Evolutionary conservation across 2,888 invertebrate genomes (phyloP).

Genomic region (Tolmerus cingulatus): DNA sequence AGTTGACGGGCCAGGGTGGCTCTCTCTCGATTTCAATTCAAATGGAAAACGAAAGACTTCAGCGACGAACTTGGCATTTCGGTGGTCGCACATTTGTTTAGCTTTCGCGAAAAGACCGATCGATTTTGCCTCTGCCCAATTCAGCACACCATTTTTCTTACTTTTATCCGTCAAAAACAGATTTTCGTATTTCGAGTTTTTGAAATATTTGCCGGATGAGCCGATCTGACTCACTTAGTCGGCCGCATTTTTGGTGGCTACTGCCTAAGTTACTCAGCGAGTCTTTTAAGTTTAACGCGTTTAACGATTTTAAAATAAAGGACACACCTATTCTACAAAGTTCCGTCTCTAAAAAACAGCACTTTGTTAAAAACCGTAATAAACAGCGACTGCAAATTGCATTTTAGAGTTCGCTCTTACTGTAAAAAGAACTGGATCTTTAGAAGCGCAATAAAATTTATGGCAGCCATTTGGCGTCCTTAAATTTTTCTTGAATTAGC

Average conservation of each 20-base stretch:
- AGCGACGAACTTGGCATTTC: slow-evolving; percentile 37
- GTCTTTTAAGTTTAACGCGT: neutral
- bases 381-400: neutral
- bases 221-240: neutral
- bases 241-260: neutral
- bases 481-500: neutral
- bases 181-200: neutral
- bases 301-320: slow-evolving; percentile 1
- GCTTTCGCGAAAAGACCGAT: neutral
- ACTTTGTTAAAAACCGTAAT: slow-evolving; percentile 1
- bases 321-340: neutral
- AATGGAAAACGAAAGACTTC: slow-evolving; percentile 34
- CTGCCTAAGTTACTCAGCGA: neutral
- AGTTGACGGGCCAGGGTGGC: neutral
- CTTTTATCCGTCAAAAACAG: neutral
- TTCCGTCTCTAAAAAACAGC: neutral
- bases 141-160: neutral
- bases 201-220: neutral
- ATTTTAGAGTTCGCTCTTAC: neutral
- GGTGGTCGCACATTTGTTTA: neutral
- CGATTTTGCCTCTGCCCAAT: slow-evolving; percentile 3
- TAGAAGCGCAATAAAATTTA: slow-evolving; percentile 11
- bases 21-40: slow-evolving; percentile 6
- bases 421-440: slow-evolving; percentile 8
- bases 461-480: neutral